Evolutionary conservation across 2,888 invertebrate species (phyloP), one percentile per base, ranked within the genome.

Genomic region (Melanotus villosus): DNA sequence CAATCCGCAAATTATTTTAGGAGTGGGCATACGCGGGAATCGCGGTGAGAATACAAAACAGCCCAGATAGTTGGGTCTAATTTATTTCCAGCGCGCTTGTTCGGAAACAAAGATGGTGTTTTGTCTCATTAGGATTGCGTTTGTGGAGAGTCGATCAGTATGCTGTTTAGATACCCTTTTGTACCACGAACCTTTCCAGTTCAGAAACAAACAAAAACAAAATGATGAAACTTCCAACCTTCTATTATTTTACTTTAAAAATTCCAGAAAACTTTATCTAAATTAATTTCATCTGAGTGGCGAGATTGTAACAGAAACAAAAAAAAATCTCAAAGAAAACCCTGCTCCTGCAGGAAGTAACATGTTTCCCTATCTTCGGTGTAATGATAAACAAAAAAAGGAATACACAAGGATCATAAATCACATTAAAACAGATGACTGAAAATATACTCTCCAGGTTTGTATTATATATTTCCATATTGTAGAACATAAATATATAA

Each of bases 401-500:
- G n/a, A n/a, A 57, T 45, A 45, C 26, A 43, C 12, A 14, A 21
- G 14, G 36, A 9, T 12, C 45, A 26, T 68, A 68, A 64, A 64
- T 67, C 58, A 65, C 63, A 65, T 38, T 64, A 58, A 58, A 64
- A 59, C 56, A 68, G 50, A 79, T 79, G 79, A 79, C 79, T 79
- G 41, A 45, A 66, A 66, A 70, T 70, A 70, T 71, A 62, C 63
- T 65, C 54, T 68, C 68, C 68, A 62, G 68, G 68, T 79, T 79
- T 80, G 80, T 80, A 80, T 80, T 81, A 81, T 82, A 82, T 82
- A 82, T 82, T 82, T 80, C 79, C 81, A 82, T 83, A 82, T 81
- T 82, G 82, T 81, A 79, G 80, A 81, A 82, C 83, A 82, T 83
- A 83, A 83, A 83, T 83, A 82, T 82, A 81, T 81, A 80, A 82